phyloP scores from a whole-genome alignment of 2,888 invertebrate genomes.

The Trissoscelio sp. region DNA sequence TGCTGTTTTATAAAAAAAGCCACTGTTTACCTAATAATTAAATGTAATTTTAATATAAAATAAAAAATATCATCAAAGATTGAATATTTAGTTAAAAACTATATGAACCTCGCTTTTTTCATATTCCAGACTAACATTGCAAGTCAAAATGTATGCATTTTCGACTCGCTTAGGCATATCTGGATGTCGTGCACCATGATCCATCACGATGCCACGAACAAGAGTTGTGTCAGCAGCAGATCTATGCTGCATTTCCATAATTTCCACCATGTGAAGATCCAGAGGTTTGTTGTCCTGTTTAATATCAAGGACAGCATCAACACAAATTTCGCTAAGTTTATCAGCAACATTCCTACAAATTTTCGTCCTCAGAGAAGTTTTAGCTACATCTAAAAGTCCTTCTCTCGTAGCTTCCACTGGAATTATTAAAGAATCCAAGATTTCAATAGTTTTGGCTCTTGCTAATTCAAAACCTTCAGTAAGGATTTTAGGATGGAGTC shows the following conservation, averaged over 20 bases:
- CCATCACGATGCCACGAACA: conserved; percentile 94
- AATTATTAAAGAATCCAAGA: conserved; percentile 94
- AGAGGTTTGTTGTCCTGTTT: conserved; percentile 86
- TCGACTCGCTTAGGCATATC: conserved; percentile 98
- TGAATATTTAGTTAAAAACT: too few relatives aligned
- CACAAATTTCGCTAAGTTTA: conserved; percentile 93
- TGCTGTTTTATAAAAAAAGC: conserved; percentile 99
- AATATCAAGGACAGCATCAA: conserved; percentile 96
- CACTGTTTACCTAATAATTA: conserved; percentile 95
- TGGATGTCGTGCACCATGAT: conserved; percentile 98
- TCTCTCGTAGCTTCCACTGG: conserved; percentile 89
- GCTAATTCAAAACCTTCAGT: conserved; percentile 98
- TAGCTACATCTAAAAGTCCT: conserved; percentile 92
- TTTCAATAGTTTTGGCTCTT: conserved; percentile 92
- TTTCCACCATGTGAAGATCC: conserved; percentile 99
- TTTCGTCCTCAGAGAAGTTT: conserved; percentile 97
- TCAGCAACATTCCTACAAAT: conserved; percentile 94
- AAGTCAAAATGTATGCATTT: conserved; percentile 97
- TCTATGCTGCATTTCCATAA: conserved; percentile 99
- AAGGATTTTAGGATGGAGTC: conserved; percentile 94
- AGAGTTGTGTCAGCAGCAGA: conserved; percentile 92
- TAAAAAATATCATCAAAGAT: too few relatives aligned
- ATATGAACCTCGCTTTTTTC: conserved; percentile 98
- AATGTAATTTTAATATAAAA: too few relatives aligned
- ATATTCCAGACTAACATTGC: conserved; percentile 99